These are phyloP conservation scores for Dromius quadrimaculatus DNA, from an alignment of 2,888 invertebrate species.

Conservation along the genomic window DNA sequence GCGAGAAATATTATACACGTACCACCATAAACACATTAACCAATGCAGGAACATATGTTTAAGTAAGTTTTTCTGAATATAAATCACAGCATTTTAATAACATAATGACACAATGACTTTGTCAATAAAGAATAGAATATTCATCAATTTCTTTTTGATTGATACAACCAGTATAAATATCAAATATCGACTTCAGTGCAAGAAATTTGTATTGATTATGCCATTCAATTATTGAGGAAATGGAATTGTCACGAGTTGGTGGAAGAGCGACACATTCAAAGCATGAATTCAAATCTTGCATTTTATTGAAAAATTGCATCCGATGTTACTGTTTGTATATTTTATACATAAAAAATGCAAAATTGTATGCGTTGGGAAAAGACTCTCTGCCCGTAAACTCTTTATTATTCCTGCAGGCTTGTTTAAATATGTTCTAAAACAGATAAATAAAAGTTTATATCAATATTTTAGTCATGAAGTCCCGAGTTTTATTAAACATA, in stretches of 20 bases:
- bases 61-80: conserved; percentile 1
- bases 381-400: too few relatives aligned
- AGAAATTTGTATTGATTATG: background rate
- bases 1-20: background rate
- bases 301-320: too few relatives aligned
- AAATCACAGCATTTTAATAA: background rate
- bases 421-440: background rate
- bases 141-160: background rate
- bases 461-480: background rate
- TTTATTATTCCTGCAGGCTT: background rate
- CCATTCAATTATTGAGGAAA: background rate
- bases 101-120: background rate
- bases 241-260: too few relatives aligned
- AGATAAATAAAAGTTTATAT: background rate
- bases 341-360: too few relatives aligned
- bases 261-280: too few relatives aligned
- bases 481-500: too few relatives aligned
- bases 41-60: background rate
- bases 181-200: background rate
- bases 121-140: background rate
- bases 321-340: too few relatives aligned
- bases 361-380: too few relatives aligned
- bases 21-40: background rate
- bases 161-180: background rate
- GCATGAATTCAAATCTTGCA: too few relatives aligned